Evolutionary conservation across 2,113 vertebrate species (phyloP).

Genomic region (Ifrita kowaldi): DNA sequence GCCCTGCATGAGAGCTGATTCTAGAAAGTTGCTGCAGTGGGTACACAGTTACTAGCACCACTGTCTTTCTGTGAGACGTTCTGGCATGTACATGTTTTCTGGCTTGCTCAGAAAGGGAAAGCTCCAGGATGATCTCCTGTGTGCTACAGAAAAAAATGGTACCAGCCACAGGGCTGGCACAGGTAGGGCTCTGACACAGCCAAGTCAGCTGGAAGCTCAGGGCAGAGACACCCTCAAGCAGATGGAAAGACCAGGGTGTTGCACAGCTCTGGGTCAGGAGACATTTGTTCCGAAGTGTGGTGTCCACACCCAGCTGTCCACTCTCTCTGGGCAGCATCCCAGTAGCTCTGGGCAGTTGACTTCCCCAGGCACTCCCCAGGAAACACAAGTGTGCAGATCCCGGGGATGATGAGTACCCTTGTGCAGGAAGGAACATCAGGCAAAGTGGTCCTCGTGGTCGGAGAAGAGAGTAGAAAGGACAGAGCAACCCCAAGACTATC

Average conservation of each 20-base stretch:
- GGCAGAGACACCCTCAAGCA: not conserved
- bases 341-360: not conserved
- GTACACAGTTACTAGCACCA: not conserved
- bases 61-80: not conserved
- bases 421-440: not conserved
- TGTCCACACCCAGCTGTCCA: not conserved
- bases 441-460: not conserved
- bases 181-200: not conserved
- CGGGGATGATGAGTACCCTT: not conserved
- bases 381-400: not conserved
- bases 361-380: not conserved
- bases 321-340: not conserved
- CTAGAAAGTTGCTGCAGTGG: not conserved
- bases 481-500: not conserved
- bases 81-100: rapidly evolving
- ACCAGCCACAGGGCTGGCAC: not conserved
- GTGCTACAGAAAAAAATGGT: too few species aligned
- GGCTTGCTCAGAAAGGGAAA: not conserved
- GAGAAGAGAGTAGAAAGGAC: not conserved
- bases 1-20: rapidly evolving
- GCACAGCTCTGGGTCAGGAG: not conserved
- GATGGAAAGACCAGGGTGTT: not conserved
- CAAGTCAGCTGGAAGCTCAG: not conserved
- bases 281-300: not conserved
- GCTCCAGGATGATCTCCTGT: not conserved